Evolutionary conservation across 2,888 invertebrate species (phyloP).

Genomic region (Venusia cambrica): DNA sequence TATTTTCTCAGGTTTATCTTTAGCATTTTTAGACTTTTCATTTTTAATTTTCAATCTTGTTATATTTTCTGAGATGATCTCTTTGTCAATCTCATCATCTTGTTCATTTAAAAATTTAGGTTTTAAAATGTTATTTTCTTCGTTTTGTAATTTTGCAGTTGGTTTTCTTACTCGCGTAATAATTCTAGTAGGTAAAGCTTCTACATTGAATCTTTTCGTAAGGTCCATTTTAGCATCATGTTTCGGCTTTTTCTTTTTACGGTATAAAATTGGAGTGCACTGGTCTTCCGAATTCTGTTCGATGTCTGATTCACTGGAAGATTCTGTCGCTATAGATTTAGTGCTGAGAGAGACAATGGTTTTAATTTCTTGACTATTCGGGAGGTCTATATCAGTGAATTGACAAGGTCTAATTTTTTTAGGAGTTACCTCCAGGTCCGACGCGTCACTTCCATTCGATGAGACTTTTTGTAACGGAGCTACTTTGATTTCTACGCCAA

Average conservation of each 20-base stretch:
- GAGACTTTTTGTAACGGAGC: constrained; percentile 35
- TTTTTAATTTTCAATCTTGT: constrained; percentile 47
- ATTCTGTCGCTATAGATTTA: constrained; percentile 39
- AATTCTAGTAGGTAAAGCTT: constrained; percentile 54
- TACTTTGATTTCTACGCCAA: constrained; percentile 35
- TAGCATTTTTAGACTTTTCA: constrained; percentile 39
- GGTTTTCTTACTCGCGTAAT: constrained; percentile 60
- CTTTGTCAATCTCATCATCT: constrained; percentile 52
- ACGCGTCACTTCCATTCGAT: constrained; percentile 44
- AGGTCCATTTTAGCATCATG: constrained; percentile 48
- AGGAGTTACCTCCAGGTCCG: constrained; percentile 54
- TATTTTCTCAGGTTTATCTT: too few species aligned
- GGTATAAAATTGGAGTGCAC: constrained; percentile 46
- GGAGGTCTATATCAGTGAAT: constrained; percentile 56
- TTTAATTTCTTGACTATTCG: constrained; percentile 68
- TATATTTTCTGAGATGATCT: constrained; percentile 59
- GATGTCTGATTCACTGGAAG: constrained; percentile 59
- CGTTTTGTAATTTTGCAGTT: constrained; percentile 44
- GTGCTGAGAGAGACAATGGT: constrained; percentile 38
- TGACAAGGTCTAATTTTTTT: constrained; percentile 48
- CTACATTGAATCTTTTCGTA: constrained; percentile 49
- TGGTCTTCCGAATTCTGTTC: constrained; percentile 50
- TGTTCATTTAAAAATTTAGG: constrained; percentile 47
- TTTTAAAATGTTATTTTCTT: constrained; percentile 43
- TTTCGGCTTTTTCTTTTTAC: constrained; percentile 41